phyloP scores from a whole-genome alignment of 2,797 vertebrate genomes.

The Sternarchorhynchus goeldii region DNA sequence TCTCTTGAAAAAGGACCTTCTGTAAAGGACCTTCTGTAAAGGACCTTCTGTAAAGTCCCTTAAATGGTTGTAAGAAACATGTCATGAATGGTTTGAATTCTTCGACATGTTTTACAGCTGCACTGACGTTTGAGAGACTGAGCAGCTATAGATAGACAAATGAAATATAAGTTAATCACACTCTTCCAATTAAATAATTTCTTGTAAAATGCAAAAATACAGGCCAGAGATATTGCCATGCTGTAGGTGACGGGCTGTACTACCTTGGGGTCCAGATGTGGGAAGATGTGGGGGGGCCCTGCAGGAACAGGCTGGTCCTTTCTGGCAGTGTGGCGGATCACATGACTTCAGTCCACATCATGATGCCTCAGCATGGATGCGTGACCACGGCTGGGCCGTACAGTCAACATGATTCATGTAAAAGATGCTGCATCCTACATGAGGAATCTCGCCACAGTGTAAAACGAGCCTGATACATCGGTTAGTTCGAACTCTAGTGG shows the following conservation, averaged over 20 bases:
- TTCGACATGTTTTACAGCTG: neutral
- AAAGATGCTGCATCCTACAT: neutral
- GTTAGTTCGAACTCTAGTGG: neutral
- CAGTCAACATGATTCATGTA: neutral
- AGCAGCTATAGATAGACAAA: neutral
- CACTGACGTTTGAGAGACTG: neutral
- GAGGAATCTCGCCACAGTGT: neutral
- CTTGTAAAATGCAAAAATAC: neutral
- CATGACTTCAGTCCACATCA: too few relatives aligned
- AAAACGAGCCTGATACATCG: constrained; percentile 6
- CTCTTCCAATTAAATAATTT: neutral
- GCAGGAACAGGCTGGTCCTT: neutral
- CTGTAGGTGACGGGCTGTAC: neutral
- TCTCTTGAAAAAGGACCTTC: neutral
- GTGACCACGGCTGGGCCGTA: neutral
- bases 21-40: neutral
- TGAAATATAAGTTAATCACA: neutral
- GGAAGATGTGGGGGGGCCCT: neutral
- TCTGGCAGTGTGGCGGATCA: neutral
- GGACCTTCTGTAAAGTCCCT: neutral
- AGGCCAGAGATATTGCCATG: neutral
- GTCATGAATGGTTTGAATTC: constrained; percentile 5
- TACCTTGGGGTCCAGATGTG: neutral
- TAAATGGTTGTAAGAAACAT: neutral
- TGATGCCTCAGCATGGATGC: neutral